Percentiles rank a stretch among this genome's conserved stretches.
Conservation (phyloP, 1,140 invertebrate species). For the Bombus affinis region DNA sequence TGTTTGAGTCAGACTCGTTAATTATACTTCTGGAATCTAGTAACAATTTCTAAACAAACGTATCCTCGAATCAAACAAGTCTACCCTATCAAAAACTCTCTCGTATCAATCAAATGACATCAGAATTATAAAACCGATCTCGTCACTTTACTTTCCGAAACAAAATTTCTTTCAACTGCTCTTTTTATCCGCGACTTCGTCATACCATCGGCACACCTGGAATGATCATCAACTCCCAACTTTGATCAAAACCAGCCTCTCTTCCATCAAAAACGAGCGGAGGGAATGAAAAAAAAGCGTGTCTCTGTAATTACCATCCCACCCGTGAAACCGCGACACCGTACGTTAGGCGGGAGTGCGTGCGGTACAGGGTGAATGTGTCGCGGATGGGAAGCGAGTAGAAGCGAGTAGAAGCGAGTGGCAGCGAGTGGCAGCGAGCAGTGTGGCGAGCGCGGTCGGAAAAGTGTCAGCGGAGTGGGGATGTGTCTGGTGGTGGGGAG, state of each 20-base stretch:
- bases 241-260: not conserved
- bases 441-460: conserved; percentile 48
- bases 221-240: not conserved
- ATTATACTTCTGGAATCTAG: not conserved
- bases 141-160: no score
- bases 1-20: not conserved
- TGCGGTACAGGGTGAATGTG: not conserved
- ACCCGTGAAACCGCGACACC: not conserved
- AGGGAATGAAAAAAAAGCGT: not conserved
- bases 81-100: no score
- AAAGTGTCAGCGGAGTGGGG: conserved; percentile 56
- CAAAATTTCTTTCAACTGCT: no score
- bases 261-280: not conserved
- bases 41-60: not conserved
- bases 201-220: fast-evolving
- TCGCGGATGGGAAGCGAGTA: conserved; percentile 3
- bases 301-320: not conserved
- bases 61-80: not conserved
- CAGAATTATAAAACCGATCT: no score
- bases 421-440: conserved; percentile 38
- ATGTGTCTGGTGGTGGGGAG: conserved; percentile 49
- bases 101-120: no score
- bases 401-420: not conserved
- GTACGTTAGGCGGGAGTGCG: not conserved
- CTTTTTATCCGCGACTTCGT: not conserved